Percentiles rank a stretch among this genome's conserved stretches.
These are phyloP conservation scores for Drosophila borealis DNA, from an alignment of 2,888 invertebrate species.

Conservation along the genomic window DNA sequence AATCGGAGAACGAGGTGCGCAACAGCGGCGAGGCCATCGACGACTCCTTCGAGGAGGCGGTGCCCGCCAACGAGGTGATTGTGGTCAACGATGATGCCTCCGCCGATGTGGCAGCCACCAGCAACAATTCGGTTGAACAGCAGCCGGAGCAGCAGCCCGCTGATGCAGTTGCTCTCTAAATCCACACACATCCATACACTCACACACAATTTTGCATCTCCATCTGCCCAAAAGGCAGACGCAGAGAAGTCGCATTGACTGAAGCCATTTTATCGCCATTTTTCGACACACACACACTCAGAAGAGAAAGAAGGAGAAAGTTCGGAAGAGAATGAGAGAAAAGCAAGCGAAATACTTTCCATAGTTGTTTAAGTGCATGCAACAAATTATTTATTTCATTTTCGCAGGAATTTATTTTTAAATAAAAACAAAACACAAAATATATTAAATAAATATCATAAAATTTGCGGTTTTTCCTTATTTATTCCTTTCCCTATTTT, in stretches of 20 bases:
- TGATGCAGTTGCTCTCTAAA: slow-evolving; percentile 46
- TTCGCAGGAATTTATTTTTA: slow-evolving; percentile 71
- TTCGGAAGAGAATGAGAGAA: slow-evolving; percentile 2
- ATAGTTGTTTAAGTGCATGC: slow-evolving; percentile 74
- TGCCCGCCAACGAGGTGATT: slow-evolving; percentile 80
- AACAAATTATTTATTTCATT: slow-evolving; percentile 78
- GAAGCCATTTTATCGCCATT: slow-evolving; percentile 73
- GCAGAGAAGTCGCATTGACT: slow-evolving; percentile 61
- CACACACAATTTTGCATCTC: slow-evolving; percentile 27
- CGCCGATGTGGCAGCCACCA: slow-evolving; percentile 57
- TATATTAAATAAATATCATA: slow-evolving; percentile 21
- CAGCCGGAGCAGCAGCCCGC: slow-evolving; percentile 26
- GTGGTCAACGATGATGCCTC: slow-evolving; percentile 81
- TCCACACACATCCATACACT: background rate
- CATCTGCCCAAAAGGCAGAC: background rate
- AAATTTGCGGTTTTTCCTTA: slow-evolving; percentile 10
- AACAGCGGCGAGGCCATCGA: slow-evolving; percentile 72
- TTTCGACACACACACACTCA: slow-evolving; percentile 38
- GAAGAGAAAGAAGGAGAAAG: background rate
- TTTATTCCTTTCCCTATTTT: too few relatives aligned
- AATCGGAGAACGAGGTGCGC: slow-evolving; percentile 73
- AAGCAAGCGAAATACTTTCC: slow-evolving; percentile 51
- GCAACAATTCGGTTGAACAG: slow-evolving; percentile 22
- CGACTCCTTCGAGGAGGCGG: slow-evolving; percentile 80
- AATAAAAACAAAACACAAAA: slow-evolving; percentile 31